These are phyloP conservation scores for Anser brachyrhynchus DNA, from an alignment of 2,113 vertebrate genomes.

Conservation along the genomic window DNA sequence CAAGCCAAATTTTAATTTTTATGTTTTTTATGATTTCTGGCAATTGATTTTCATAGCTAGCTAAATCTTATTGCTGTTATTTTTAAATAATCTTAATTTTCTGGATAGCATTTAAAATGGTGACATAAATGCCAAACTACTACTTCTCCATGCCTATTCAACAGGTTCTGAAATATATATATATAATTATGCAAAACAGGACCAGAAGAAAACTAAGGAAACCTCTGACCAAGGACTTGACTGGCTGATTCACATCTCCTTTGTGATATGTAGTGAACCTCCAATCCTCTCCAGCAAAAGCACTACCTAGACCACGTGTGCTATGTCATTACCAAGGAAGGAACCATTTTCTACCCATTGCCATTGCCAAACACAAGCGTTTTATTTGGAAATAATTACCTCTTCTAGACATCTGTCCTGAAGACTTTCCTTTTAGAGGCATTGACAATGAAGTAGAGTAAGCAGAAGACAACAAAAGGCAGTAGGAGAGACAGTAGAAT, in stretches of 20 bases:
- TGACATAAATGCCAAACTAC: not conserved
- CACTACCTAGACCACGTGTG: rapidly evolving
- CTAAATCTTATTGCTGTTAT: not conserved
- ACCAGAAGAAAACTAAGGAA: not conserved
- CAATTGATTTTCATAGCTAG: slow-evolving; percentile 9
- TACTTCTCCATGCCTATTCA: not conserved
- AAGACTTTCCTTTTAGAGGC: not conserved
- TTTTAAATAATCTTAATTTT: not conserved
- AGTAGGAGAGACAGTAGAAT: not conserved
- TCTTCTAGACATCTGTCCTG: not conserved
- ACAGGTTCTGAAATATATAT: not conserved
- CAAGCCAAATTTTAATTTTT: slow-evolving; percentile 5
- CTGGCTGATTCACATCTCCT: not conserved
- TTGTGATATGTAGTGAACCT: rapidly evolving
- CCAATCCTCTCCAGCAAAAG: not conserved
- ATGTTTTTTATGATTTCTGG: slow-evolving; percentile 19
- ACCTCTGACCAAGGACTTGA: not conserved
- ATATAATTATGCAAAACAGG: not conserved
- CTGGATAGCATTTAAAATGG: not conserved
- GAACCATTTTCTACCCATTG: not conserved
- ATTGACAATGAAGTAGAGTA: not conserved
- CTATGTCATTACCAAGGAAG: not conserved
- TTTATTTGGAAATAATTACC: not conserved
- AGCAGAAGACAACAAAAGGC: not conserved
- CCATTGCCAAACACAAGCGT: not conserved